A percentile compares a stretch with the other conserved stretches of the same genome.
These are phyloP conservation scores for Bombus fervidus DNA, from an alignment of 1,140 invertebrate species.

Conservation along the genomic window DNA sequence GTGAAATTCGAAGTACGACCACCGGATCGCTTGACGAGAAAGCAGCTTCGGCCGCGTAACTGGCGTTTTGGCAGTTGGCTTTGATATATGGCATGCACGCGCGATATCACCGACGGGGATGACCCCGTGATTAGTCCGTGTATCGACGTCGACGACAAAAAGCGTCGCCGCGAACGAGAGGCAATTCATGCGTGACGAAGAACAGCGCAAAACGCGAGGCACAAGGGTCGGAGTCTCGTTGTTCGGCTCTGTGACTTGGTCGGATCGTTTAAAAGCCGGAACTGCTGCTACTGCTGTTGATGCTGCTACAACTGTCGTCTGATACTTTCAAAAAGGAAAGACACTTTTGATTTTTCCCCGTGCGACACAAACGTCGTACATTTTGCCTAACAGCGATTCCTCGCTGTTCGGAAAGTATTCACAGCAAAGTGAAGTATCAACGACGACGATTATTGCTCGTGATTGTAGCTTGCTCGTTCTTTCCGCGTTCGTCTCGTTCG, in stretches of 20 bases:
- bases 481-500: background rate
- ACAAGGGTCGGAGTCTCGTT: constrained; percentile 22
- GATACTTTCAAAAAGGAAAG: constrained; percentile 28
- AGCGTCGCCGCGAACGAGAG: background rate
- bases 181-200: background rate
- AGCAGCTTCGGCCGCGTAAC: constrained; percentile 31
- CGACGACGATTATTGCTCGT: background rate
- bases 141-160: constrained; percentile 2
- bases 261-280: constrained; percentile 1
- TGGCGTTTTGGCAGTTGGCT: constrained; percentile 72
- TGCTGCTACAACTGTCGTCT: background rate
- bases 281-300: background rate
- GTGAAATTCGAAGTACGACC: no score
- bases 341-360: constrained; percentile 28
- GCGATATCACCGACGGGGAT: constrained; percentile 17
- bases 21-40: background rate
- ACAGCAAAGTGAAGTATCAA: background rate
- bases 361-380: background rate
- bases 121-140: constrained; percentile 3
- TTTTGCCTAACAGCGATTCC: background rate
- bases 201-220: constrained; percentile 42
- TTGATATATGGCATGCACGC: constrained; percentile 57
- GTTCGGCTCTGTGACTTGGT: background rate
- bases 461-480: background rate
- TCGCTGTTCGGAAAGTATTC: background rate